A percentile compares a stretch with the other conserved stretches of the same genome.
Evolutionary conservation across 2,888 invertebrate species (phyloP).

Genomic region (Drosophila eohydei): DNA sequence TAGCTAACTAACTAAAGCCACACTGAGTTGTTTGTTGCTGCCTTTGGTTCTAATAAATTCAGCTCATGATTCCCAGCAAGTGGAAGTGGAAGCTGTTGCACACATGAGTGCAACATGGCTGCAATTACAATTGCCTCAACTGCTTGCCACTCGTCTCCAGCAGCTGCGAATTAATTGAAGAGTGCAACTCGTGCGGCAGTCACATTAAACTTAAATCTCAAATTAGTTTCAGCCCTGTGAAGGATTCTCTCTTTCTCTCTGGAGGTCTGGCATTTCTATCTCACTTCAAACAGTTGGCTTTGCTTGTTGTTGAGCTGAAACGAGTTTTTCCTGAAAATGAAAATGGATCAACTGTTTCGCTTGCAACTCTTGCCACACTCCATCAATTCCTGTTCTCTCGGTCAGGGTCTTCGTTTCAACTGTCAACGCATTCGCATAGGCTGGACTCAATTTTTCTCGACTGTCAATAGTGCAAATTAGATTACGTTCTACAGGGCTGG

Average conservation of each 20-base stretch:
- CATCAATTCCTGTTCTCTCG: constrained; percentile 27
- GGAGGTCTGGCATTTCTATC: background rate
- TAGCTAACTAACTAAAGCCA: constrained; percentile 41
- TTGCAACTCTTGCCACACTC: constrained; percentile 4
- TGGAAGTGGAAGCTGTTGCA: constrained; percentile 35
- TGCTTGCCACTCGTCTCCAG: background rate
- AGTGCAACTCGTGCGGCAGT: constrained; percentile 27
- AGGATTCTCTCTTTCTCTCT: background rate
- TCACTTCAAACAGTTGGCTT: constrained; percentile 8
- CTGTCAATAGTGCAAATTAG: constrained; percentile 60
- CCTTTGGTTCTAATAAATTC: constrained; percentile 65
- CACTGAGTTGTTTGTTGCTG: constrained; percentile 16
- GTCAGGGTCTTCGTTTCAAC: constrained; percentile 16
- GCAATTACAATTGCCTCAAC: constrained; percentile 42
- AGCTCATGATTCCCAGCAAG: constrained; percentile 52
- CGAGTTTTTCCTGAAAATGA: constrained; percentile 13
- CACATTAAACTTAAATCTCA: constrained; percentile 53
- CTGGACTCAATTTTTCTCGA: constrained; percentile 40
- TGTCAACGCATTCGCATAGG: constrained; percentile 26
- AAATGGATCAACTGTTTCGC: constrained; percentile 23
- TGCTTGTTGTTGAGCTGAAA: constrained; percentile 13
- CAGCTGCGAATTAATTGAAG: constrained; percentile 12
- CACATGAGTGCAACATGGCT: constrained; percentile 45
- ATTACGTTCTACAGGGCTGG: constrained; percentile 47
- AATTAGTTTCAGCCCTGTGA: constrained; percentile 14